Conservation (phyloP, 2,888 invertebrate genomes). For the Ochropleura leucogaster region DNA sequence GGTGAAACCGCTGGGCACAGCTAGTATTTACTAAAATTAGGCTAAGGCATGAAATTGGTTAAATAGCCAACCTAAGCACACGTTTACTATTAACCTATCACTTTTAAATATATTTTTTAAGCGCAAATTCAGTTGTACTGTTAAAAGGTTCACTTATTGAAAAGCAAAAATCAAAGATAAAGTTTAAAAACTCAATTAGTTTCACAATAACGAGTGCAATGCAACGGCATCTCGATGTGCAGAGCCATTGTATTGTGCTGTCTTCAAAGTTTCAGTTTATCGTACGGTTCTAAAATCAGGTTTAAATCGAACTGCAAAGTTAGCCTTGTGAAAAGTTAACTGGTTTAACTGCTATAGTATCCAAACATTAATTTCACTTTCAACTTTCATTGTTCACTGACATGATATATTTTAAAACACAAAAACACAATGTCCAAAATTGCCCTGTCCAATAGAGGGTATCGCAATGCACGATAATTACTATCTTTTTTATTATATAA, state of each 20-base stretch:
- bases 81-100: neutral
- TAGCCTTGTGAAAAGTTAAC: neutral
- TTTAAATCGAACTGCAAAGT: constrained; percentile 5
- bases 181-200: constrained; percentile 30
- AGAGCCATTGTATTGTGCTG: constrained; percentile 2
- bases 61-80: neutral
- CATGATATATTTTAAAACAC: neutral
- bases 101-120: neutral
- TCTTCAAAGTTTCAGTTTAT: constrained; percentile 6
- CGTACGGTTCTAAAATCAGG: constrained; percentile 3
- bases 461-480: no score
- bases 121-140: neutral
- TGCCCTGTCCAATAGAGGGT: no score
- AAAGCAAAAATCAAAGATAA: neutral
- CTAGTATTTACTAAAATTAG: neutral
- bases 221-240: neutral
- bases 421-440: neutral
- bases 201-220: constrained; percentile 19
- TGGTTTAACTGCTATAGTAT: neutral
- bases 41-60: neutral
- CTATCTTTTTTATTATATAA: no score
- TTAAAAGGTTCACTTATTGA: neutral
- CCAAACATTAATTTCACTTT: neutral
- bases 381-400: neutral
- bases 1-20: no score